Evolutionary conservation across 2,888 invertebrate genomes (phyloP), one percentile per base, ranked within the genome.

Genomic region (Xanthia icteritia): DNA sequence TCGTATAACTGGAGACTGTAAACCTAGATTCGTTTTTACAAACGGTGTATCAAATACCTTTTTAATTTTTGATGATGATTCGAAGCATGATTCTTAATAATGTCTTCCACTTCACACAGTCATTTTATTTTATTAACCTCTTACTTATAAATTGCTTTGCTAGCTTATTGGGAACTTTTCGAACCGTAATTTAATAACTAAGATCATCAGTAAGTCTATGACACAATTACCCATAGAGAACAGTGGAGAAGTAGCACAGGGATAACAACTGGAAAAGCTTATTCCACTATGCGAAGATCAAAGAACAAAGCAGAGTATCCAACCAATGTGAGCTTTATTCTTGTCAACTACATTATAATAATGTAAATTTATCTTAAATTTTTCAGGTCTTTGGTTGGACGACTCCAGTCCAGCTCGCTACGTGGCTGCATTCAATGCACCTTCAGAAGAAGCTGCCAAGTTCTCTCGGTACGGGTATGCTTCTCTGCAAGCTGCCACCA

Each of bases 361-460:
- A 58, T 58, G 0, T 27, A 27, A 5, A 36, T 23, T 56, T 45
- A 6, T 56, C 1, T 64, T 20, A 0, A 54, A n/a, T 11, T 20
- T n/a, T 1, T 31, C 92, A 98, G 98, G 98, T 67, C 93, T 98
- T 9, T 97, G 97, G 95, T 92, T 98, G 81, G 96, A 97, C 36
- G 94, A 96, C 67, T 97, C 97, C 67, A 97, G 98, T 89, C 98
- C 98, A 11, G 98, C 98, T 1, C 97, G 97, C 20, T 97, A 97
- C 91, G 97, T 98, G 68, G 98, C 98, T 0, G 97, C 97, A 1
- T 98, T 98, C 94, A 98, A 98, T 91, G 97, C 97, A 1, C 98
- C 98, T 39, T 97, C 97, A 2, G 97, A 97, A 66, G 97, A 97
- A 90, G 97, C 97, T 0, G 96, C 97, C 71, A 95, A 96, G 64